Evolutionary conservation across 2,797 vertebrate genomes (phyloP).

Genomic region (Spondyliosoma cantharus): DNA sequence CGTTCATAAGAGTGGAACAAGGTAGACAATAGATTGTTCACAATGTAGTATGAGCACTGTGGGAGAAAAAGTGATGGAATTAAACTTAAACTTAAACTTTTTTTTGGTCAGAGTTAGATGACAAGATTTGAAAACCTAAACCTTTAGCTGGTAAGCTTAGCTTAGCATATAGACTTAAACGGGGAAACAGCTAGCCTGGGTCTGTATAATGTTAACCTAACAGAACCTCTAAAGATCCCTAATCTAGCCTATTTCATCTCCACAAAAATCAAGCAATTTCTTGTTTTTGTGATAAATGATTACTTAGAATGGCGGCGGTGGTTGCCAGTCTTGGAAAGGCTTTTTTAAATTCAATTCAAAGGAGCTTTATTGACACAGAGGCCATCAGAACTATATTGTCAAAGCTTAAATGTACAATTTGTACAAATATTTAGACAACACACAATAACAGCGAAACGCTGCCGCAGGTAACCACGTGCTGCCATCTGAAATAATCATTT

Average conservation of each 20-base stretch:
- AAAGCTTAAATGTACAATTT: too few relatives aligned
- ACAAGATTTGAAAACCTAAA: background rate
- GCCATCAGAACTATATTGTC: background rate
- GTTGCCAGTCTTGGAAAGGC: too few relatives aligned
- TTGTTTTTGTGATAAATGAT: too few relatives aligned
- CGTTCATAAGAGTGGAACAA: background rate
- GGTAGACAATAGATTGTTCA: background rate
- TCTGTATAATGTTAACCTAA: background rate
- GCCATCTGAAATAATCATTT: too few relatives aligned
- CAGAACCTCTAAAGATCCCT: background rate
- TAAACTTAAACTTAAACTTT: background rate
- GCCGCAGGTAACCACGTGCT: too few relatives aligned
- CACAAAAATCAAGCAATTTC: too few relatives aligned
- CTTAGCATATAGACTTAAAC: background rate
- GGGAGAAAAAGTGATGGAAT: background rate
- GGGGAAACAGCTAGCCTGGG: background rate
- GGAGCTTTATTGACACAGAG: too few relatives aligned
- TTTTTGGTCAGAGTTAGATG: background rate
- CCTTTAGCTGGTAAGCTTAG: too few relatives aligned
- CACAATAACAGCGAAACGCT: too few relatives aligned
- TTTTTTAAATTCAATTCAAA: too few relatives aligned
- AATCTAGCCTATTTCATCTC: background rate
- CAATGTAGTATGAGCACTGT: background rate
- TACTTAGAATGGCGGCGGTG: too few relatives aligned
- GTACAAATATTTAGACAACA: too few relatives aligned